Conservation (phyloP, 2,888 invertebrate species). For the Pheosia tremula region DNA sequence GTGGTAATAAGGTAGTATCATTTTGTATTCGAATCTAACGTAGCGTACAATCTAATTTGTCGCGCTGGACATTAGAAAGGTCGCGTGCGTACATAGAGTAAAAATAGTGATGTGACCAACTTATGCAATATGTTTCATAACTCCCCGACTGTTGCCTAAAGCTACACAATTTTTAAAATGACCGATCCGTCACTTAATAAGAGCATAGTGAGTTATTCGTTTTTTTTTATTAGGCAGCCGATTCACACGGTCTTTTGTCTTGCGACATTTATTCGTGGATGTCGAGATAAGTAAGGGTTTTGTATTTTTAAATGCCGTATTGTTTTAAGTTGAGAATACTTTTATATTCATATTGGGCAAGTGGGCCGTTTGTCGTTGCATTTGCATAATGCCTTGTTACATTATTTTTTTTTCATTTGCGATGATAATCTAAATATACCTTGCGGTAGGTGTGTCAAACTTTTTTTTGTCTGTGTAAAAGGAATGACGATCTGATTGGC, state of each 20-base stretch:
- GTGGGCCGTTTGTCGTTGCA: constrained; percentile 41
- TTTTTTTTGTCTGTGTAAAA: background rate
- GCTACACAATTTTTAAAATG: constrained; percentile 75
- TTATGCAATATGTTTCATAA: constrained; percentile 69
- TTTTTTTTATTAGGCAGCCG: constrained; percentile 66
- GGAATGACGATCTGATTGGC: no score
- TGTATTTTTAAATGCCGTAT: constrained; percentile 74
- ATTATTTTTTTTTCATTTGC: constrained; percentile 11
- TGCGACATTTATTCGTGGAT: constrained; percentile 75
- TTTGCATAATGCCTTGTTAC: constrained; percentile 36
- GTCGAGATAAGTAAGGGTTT: constrained; percentile 75
- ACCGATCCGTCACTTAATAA: constrained; percentile 66
- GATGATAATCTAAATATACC: constrained; percentile 12
- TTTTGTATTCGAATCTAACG: constrained; percentile 5
- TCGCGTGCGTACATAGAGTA: constrained; percentile 57
- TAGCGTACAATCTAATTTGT: constrained; percentile 20
- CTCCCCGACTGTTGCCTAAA: constrained; percentile 67
- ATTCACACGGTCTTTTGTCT: constrained; percentile 74
- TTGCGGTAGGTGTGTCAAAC: constrained; percentile 24
- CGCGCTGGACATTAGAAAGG: constrained; percentile 50
- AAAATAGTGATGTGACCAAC: constrained; percentile 61
- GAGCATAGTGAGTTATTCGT: constrained; percentile 68
- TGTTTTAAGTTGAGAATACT: constrained; percentile 68
- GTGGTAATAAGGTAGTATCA: constrained; percentile 15
- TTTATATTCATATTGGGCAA: constrained; percentile 65